Evolutionary conservation across 2,113 vertebrate species (phyloP).

Genomic region (Callocephalon fimbriatum): DNA sequence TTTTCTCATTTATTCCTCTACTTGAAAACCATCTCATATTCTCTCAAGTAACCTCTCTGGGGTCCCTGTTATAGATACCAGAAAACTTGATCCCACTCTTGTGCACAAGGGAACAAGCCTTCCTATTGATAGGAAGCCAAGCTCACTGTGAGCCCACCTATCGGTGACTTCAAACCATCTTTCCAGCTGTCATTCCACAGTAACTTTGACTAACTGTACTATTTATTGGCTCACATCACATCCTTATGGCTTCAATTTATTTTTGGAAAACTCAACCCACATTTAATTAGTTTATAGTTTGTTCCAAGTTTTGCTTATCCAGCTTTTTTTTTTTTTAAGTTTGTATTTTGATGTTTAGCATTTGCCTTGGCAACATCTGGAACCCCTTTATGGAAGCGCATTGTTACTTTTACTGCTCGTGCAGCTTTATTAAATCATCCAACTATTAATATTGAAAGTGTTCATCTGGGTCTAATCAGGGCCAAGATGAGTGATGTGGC

Average conservation of each 20-base stretch:
- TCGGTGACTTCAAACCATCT: conserved; percentile 39
- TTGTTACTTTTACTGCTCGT: conserved; percentile 78
- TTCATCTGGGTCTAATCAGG: conserved; percentile 84
- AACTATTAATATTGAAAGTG: conserved; percentile 74
- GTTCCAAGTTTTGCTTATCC: conserved; percentile 78
- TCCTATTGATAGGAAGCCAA: conserved; percentile 37
- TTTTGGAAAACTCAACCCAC: conserved; percentile 77
- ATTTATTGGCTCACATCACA: conserved; percentile 78
- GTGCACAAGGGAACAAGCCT: neutral
- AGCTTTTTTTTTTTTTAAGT: conserved; percentile 54
- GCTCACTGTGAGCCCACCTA: conserved; percentile 51
- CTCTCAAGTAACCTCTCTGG: neutral
- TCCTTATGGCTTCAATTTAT: conserved; percentile 88
- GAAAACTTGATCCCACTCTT: neutral
- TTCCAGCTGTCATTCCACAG: conserved; percentile 72
- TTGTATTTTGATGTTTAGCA: conserved; percentile 82
- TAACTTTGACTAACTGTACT: conserved; percentile 76
- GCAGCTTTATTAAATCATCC: conserved; percentile 78
- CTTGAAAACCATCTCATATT: neutral
- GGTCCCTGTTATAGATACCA: conserved; percentile 11
- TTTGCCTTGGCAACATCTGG: conserved; percentile 81
- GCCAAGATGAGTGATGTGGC: conserved; percentile 82
- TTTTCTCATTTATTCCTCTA: neutral
- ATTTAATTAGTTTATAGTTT: conserved; percentile 85
- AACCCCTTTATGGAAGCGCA: conserved; percentile 78